Evolutionary conservation across 2,113 vertebrate species (phyloP).

Genomic region (Saccopteryx bilineata): DNA sequence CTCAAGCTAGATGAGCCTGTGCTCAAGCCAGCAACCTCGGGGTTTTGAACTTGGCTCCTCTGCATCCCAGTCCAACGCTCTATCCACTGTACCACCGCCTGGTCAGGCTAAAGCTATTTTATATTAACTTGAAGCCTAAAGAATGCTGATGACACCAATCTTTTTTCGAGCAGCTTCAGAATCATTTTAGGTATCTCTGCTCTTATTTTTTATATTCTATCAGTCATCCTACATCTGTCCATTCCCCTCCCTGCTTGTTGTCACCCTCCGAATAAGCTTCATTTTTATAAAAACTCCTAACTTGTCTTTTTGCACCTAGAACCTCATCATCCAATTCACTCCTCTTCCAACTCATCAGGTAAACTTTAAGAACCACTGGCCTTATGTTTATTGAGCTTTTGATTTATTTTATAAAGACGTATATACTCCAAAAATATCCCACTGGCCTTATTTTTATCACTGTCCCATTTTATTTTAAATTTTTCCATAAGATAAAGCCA

Average conservation of each 20-base stretch:
- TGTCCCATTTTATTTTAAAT: constrained; percentile 12
- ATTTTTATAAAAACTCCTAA: background rate
- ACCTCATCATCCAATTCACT: background rate
- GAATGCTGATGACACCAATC: background rate
- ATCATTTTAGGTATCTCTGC: background rate
- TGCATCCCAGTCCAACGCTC: too few relatives aligned
- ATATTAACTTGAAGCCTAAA: background rate
- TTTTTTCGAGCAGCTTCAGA: background rate
- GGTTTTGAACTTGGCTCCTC: too few relatives aligned
- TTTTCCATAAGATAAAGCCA: background rate
- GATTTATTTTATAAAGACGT: too few relatives aligned
- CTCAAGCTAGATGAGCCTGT: too few relatives aligned
- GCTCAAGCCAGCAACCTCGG: too few relatives aligned
- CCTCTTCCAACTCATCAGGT: background rate
- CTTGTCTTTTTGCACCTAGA: background rate
- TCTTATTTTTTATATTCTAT: background rate
- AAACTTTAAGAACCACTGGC: background rate
- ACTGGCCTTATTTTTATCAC: constrained; percentile 5
- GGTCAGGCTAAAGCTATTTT: background rate
- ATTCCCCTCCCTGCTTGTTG: background rate
- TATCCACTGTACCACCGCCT: too few relatives aligned
- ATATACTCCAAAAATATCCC: too few relatives aligned
- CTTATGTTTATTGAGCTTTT: too few relatives aligned
- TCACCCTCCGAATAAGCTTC: background rate
- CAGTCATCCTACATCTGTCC: background rate